Evolutionary conservation across 2,797 vertebrate species (phyloP).

Genomic region (Anableps anableps): DNA sequence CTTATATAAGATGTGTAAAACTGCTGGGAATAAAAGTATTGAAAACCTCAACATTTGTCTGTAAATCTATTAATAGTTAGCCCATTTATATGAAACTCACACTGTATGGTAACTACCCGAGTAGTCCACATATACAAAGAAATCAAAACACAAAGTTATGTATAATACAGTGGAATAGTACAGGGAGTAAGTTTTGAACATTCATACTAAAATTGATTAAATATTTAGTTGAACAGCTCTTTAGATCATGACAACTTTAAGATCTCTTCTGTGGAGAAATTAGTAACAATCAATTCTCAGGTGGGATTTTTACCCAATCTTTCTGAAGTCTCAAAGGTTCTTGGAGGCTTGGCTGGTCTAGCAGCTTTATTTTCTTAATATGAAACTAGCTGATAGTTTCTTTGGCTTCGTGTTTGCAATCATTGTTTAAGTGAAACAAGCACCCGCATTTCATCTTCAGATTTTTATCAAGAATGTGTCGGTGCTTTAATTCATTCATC

Average conservation of each 20-base stretch:
- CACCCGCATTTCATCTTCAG: not conserved
- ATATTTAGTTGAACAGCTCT: not conserved
- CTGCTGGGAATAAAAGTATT: not conserved
- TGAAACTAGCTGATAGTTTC: not conserved
- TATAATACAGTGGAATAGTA: not conserved
- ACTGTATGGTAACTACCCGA: not conserved
- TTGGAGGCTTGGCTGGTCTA: not conserved
- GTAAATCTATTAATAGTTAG: not conserved
- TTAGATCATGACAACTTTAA: not conserved
- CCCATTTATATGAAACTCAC: not conserved
- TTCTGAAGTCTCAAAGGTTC: not conserved
- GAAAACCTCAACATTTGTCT: not conserved
- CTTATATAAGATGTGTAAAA: slow-evolving; percentile 8
- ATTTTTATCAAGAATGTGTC: not conserved
- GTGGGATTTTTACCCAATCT: not conserved
- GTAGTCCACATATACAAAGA: not conserved
- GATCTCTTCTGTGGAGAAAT: not conserved
- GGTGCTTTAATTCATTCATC: not conserved
- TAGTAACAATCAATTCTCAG: not conserved
- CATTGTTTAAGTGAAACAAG: not conserved
- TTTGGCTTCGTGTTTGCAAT: not conserved
- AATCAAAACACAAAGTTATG: not conserved
- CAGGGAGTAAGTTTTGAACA: not conserved
- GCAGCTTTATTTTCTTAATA: not conserved
- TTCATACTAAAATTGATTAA: not conserved